Evolutionary conservation across 2,888 invertebrate species (phyloP).

Genomic region (Nymphalis urticae): DNA sequence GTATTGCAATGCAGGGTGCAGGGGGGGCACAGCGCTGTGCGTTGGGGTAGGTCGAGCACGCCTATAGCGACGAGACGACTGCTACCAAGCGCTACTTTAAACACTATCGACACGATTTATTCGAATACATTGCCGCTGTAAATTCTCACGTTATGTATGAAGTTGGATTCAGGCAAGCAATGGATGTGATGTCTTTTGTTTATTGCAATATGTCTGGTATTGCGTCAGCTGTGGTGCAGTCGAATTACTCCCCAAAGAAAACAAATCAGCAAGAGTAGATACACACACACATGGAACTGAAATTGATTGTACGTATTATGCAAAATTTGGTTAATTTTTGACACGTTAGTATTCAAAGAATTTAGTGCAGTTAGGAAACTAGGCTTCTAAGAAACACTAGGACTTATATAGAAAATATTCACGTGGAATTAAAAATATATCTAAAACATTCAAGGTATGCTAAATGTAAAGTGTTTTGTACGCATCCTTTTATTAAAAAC

Average conservation of each 20-base stretch:
- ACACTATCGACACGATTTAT: not conserved
- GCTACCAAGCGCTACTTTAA: conserved; percentile 43
- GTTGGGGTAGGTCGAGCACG: conserved; percentile 73
- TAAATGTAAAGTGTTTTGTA: conserved; percentile 5
- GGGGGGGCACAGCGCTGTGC: conserved; percentile 56
- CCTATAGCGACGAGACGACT: conserved; percentile 59
- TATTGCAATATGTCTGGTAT: conserved; percentile 7
- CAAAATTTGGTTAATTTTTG: conserved; percentile 9
- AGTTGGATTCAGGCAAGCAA: conserved; percentile 35
- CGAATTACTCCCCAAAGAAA: conserved; percentile 70
- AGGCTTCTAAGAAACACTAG: not conserved
- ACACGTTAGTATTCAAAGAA: not conserved
- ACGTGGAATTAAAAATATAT: not conserved
- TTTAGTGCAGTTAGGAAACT: not conserved
- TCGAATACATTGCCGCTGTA: conserved; percentile 43
- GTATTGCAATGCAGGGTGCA: conserved; percentile 50
- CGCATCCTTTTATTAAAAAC: conserved; percentile 25
- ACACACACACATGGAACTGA: conserved; percentile 25
- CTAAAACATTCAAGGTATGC: not conserved
- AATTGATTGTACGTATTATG: conserved; percentile 30
- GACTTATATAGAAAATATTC: not conserved
- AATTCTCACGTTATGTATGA: not conserved
- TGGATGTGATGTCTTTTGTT: conserved; percentile 38
- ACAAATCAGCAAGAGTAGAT: conserved; percentile 57
- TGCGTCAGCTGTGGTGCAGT: conserved; percentile 53